A percentile compares a stretch with the other conserved stretches of the same genome.
Evolutionary conservation across 2,888 invertebrate species (phyloP).

Genomic region (Zootermopsis nevadensis): DNA sequence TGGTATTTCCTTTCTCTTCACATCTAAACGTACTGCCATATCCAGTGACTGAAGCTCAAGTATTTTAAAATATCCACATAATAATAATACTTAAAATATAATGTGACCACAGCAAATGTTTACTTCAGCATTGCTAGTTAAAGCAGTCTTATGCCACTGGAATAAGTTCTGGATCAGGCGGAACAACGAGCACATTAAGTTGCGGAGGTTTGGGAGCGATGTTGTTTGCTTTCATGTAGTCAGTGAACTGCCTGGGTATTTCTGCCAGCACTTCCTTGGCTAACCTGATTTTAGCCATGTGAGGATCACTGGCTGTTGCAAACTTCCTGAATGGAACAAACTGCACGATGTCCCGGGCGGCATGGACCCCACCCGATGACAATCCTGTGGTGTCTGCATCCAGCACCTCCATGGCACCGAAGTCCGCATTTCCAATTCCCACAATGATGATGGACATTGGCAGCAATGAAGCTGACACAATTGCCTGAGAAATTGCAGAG

Average conservation of each 20-base stretch:
- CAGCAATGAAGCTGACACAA: slow-evolving; percentile 64
- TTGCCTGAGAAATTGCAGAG: slow-evolving; percentile 56
- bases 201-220: slow-evolving; percentile 64
- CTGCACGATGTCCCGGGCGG: slow-evolving; percentile 71
- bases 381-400: slow-evolving; percentile 58
- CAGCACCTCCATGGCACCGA: slow-evolving; percentile 58
- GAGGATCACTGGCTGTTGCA: slow-evolving; percentile 57
- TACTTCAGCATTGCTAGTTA: too few species aligned
- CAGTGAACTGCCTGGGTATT: slow-evolving; percentile 66
- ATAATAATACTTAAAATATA: too few species aligned
- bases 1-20: too few species aligned
- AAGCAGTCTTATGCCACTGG: too few species aligned
- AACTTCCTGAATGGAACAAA: slow-evolving; percentile 67
- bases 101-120: too few species aligned
- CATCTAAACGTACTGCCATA: too few species aligned
- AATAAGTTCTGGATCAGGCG: slow-evolving; percentile 62
- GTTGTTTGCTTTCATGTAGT: slow-evolving; percentile 64
- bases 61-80: too few species aligned
- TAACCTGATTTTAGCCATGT: slow-evolving; percentile 59
- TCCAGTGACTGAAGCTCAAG: too few species aligned
- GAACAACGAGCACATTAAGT: slow-evolving; percentile 54
- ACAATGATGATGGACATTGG: slow-evolving; percentile 71
- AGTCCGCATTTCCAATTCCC: slow-evolving; percentile 61
- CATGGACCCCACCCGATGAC: slow-evolving; percentile 57
- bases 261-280: slow-evolving; percentile 71